Evolutionary conservation across 1,140 invertebrate species (phyloP).

Genomic region (Aphis gossypii): DNA sequence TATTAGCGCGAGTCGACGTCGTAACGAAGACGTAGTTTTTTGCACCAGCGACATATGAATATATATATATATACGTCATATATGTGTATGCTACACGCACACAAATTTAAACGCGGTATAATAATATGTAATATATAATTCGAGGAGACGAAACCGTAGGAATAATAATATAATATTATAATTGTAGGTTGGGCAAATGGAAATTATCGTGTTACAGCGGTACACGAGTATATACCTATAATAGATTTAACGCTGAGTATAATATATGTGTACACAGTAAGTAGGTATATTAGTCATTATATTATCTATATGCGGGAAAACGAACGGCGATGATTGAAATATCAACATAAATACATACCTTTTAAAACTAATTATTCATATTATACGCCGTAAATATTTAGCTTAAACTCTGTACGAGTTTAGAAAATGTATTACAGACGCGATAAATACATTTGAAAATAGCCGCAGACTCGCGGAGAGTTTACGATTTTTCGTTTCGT

Average conservation of each 20-base stretch:
- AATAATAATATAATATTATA: no score
- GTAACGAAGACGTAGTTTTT: neutral
- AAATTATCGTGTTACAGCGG: neutral
- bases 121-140: neutral
- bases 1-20: neutral
- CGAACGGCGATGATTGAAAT: neutral
- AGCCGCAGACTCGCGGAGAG: neutral
- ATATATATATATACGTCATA: neutral
- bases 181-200: neutral
- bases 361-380: neutral
- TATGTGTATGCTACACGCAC: neutral
- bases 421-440: neutral
- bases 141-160: neutral
- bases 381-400: no score
- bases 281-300: neutral
- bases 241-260: neutral
- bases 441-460: neutral
- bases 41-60: neutral
- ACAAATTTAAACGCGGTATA: neutral
- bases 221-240: no score
- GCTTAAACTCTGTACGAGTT: neutral
- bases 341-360: neutral
- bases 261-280: neutral
- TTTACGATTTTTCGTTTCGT: neutral
- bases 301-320: neutral